These are phyloP conservation scores for Cephonodes hylas DNA, from an alignment of 2,888 invertebrate species.

Conservation along the genomic window DNA sequence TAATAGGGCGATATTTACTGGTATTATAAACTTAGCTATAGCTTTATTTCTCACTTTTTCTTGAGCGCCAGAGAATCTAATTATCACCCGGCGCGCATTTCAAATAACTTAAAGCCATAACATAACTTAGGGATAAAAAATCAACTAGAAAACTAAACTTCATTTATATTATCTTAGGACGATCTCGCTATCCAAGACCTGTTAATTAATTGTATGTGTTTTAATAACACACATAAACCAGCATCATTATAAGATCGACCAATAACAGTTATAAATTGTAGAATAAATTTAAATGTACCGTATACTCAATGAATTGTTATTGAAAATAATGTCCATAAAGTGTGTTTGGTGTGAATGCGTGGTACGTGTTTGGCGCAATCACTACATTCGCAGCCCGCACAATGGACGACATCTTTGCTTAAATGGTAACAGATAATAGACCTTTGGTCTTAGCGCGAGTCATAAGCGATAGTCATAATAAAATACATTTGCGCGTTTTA, in stretches of 20 bases:
- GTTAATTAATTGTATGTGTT: background rate
- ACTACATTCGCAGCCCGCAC: constrained; percentile 25
- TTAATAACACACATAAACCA: background rate
- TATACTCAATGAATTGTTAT: constrained; percentile 15
- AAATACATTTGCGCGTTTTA: background rate
- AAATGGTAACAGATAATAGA: constrained; percentile 31
- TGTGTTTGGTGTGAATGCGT: constrained; percentile 8
- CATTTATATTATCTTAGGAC: no score
- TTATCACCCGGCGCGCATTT: background rate
- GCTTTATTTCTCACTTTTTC: background rate
- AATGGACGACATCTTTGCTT: constrained; percentile 41
- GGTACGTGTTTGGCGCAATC: constrained; percentile 14
- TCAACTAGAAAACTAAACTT: background rate
- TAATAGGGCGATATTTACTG: background rate
- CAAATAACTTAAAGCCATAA: background rate
- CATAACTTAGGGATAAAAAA: background rate
- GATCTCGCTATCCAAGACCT: background rate
- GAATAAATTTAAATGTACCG: constrained; percentile 5
- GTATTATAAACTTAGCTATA: background rate
- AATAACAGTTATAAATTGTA: background rate
- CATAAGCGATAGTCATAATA: constrained; percentile 13
- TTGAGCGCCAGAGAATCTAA: background rate
- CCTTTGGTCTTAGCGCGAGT: constrained; percentile 25
- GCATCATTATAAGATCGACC: background rate
- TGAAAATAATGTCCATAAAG: constrained; percentile 12